phyloP scores from a whole-genome alignment of 1,140 invertebrate species.

The Heliconius hermathena region DNA sequence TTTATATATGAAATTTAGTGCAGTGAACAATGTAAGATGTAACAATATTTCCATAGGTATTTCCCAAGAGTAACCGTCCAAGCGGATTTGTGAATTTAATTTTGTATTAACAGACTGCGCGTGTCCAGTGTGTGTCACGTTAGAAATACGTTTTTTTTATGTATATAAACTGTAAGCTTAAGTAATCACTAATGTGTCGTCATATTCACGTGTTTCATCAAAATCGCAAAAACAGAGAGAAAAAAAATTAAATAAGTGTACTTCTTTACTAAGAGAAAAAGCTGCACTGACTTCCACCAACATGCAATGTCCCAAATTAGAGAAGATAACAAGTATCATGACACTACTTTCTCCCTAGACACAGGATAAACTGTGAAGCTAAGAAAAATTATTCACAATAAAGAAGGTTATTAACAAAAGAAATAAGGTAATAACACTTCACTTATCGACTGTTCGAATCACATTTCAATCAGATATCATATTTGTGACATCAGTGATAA shows the following conservation, averaged over 20 bases:
- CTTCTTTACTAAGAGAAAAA: too few species aligned
- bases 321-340: background rate
- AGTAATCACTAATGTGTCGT: too few species aligned
- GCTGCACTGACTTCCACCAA: too few species aligned
- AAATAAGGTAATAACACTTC: background rate
- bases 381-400: background rate
- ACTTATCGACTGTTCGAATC: slow-evolving; percentile 11
- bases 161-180: too few species aligned
- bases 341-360: background rate
- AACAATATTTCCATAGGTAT: slow-evolving; percentile 9
- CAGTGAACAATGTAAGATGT: slow-evolving; percentile 13
- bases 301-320: background rate
- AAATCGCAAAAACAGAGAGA: too few species aligned
- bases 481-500: slow-evolving; percentile 21
- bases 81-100: slow-evolving; percentile 8
- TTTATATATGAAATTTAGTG: slow-evolving; percentile 16
- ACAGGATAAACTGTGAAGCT: background rate
- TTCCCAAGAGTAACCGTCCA: background rate
- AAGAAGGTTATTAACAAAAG: background rate
- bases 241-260: too few species aligned
- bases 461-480: slow-evolving; percentile 19
- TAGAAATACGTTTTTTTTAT: too few species aligned
- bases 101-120: background rate
- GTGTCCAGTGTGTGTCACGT: background rate
- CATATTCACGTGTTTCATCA: too few species aligned